Conservation (phyloP, 1,140 invertebrate species). For the Dinothrombium tinctorium region DNA sequence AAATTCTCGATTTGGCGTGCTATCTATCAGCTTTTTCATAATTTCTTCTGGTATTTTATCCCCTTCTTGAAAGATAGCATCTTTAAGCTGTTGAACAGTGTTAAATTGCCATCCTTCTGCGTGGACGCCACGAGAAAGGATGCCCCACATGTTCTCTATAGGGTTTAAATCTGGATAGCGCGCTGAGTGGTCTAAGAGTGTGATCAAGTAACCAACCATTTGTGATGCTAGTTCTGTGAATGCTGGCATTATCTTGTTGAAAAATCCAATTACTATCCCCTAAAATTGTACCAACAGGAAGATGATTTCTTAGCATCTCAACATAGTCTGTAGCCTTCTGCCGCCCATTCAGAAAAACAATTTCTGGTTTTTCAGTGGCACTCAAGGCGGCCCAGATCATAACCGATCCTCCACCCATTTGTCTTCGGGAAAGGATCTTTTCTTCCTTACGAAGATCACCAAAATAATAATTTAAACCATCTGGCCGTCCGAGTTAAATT, state of each 20-base stretch:
- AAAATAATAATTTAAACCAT: background rate
- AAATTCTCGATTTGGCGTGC: background rate
- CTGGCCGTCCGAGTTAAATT: slow-evolving; percentile 1
- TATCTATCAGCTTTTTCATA: background rate
- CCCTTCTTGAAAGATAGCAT: background rate
- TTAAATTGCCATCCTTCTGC: background rate
- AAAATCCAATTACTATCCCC: slow-evolving; percentile 11
- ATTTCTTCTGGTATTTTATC: background rate
- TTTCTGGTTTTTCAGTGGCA: background rate
- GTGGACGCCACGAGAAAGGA: background rate
- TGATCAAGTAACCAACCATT: slow-evolving; percentile 15
- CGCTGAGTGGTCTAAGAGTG: slow-evolving; percentile 17
- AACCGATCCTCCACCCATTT: background rate
- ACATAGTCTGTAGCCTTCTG: background rate
- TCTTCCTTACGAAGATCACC: background rate
- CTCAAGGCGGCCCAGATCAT: slow-evolving; percentile 1
- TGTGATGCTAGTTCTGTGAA: slow-evolving; percentile 17
- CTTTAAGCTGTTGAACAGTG: background rate
- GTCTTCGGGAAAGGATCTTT: background rate
- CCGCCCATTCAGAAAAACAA: background rate
- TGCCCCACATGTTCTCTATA: slow-evolving; percentile 21
- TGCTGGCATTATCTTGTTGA: slow-evolving; percentile 21
- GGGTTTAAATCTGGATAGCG: slow-evolving; percentile 21
- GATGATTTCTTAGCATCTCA: background rate
- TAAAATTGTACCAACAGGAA: background rate